Base-by-base conservation (phyloP, 1,140 invertebrate species). In the Meloidogyne floridensis region DNA sequence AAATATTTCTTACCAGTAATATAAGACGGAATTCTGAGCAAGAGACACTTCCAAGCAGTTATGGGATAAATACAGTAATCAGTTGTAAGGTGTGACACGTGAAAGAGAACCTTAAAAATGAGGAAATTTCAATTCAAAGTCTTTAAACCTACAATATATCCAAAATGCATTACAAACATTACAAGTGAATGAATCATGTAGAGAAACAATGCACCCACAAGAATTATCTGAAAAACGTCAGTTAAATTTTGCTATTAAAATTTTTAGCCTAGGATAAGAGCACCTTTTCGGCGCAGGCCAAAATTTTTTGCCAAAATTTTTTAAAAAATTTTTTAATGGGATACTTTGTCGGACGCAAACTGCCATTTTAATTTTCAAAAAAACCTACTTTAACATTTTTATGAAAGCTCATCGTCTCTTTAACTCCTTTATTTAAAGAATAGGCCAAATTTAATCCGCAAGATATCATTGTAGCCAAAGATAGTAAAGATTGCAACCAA, bases 21-120 rank as follows among this genome's bases (percentile, higher is more conserved):
- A 65, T 65, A 65, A n/a, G 59, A 4, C 2, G 59, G 59, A n/a
- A 65, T n/a, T 65, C 59, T 65, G n/a, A 65, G n/a, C n/a, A 65
- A 65, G n/a, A 65, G 59, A 18, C 59, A 65, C n/a, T 65, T 65
- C 59, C 59, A 65, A n/a, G 59, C 59, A 65, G 59, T 65, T 65
- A 65, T 65, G n/a, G 59, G 6, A 65, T 65, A 65, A 65, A 65
- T n/a, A 65, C 59, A 65, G 5, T n/a, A 8, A 18, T 65, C 5
- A 65, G 10, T 32, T 32, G 32, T 18, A 2, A 65, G 7, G 7
- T 4, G n/a, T 5, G 59, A 15, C 15, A 65, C 7, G n/a, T 65
- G 59, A 65, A 65, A 65, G 59, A 65, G n/a, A n/a, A 65, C n/a
- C 47, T 47, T 47, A 47, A 47, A 6, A 47, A 47, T 6, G 4